A percentile compares a stretch with the other conserved stretches of the same genome.
Evolutionary conservation across 2,113 vertebrate species (phyloP).

Genomic region (Cygnus buccinator): DNA sequence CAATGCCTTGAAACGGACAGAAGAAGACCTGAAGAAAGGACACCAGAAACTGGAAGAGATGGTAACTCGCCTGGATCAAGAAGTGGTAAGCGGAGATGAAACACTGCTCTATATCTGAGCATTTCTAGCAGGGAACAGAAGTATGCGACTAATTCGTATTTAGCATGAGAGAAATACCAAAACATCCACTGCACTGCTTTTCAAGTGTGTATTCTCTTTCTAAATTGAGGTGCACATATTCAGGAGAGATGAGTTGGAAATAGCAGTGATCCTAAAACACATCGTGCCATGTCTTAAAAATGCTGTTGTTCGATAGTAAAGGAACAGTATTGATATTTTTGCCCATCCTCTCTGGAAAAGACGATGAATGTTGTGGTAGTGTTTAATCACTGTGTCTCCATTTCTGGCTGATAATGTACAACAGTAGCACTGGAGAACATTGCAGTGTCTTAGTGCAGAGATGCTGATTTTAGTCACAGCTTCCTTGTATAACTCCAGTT

Average conservation of each 20-base stretch:
- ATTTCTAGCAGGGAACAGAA: background rate
- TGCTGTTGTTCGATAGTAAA: background rate
- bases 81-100: conserved; percentile 87
- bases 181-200: background rate
- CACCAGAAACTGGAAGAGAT: conserved; percentile 98
- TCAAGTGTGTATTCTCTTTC: background rate
- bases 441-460: background rate
- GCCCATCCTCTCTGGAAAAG: background rate
- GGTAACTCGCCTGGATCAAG: conserved; percentile 94
- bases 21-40: conserved; percentile 97
- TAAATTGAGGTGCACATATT: background rate
- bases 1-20: conserved; percentile 94
- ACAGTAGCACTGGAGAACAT: background rate
- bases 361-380: background rate
- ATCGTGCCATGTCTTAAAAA: background rate
- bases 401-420: background rate
- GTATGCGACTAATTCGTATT: background rate
- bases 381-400: background rate
- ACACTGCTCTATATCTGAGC: background rate
- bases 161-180: background rate
- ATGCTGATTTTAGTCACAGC: background rate
- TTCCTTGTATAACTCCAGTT: background rate
- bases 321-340: background rate
- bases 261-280: background rate
- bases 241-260: background rate